phyloP scores from a whole-genome alignment of 2,113 vertebrate species.

The Apistogramma diplotaenia region DNA sequence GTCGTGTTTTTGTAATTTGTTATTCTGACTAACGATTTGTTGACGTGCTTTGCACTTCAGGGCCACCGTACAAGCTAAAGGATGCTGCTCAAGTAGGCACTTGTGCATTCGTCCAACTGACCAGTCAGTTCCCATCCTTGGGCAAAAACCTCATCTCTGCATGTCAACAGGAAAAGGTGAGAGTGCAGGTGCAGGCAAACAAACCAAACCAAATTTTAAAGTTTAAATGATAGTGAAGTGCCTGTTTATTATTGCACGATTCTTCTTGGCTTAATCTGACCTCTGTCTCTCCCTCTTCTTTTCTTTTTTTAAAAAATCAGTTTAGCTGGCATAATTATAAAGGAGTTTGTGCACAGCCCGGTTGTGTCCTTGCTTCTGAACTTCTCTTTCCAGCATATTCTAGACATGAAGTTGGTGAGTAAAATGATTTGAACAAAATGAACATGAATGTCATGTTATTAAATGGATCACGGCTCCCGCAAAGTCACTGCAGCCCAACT shows the following conservation, averaged over 20 bases:
- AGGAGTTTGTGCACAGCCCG: neutral
- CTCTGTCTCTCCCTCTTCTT: fast-evolving
- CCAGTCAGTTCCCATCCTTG: neutral
- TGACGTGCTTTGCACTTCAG: too few relatives aligned
- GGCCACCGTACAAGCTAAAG: too few relatives aligned
- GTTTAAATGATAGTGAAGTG: neutral
- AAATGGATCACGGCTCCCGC: neutral
- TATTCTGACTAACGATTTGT: too few relatives aligned
- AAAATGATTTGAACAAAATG: neutral
- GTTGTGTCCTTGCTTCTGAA: neutral
- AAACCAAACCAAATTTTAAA: neutral
- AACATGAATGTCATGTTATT: neutral
- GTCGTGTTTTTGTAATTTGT: too few relatives aligned
- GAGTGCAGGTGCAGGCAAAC: neutral
- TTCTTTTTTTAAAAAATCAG: too few relatives aligned
- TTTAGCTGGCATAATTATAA: neutral
- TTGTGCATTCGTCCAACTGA: too few relatives aligned
- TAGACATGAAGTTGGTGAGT: neutral
- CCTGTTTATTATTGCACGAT: neutral
- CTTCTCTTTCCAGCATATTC: neutral
- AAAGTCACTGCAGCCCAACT: neutral
- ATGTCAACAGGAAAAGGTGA: neutral
- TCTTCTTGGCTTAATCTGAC: neutral
- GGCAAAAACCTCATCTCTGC: neutral
- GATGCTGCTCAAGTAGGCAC: too few relatives aligned